Base-by-base conservation (phyloP, 2,113 vertebrate genomes). In the Anseranas semipalmata region DNA sequence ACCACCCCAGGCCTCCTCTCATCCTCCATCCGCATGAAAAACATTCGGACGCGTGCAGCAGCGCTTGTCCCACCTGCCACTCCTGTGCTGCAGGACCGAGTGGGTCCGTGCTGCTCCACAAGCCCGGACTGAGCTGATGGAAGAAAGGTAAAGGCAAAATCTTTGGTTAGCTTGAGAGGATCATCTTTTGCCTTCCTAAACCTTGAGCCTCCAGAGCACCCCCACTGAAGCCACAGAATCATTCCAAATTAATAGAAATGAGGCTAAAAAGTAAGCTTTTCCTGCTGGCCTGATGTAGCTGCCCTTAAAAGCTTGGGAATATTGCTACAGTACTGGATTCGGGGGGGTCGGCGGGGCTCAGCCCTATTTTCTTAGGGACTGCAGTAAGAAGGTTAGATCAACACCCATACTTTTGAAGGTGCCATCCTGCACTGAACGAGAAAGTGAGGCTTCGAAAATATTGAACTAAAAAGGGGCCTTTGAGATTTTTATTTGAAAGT, bases 401-500 rank as follows among this genome's bases (percentile, higher is more conserved):
- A 50, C 84, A 59, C 27, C 4, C 45, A 32, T 6, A 70, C 65
- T 81, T 90, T 33, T 91, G 86, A 87, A 93, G 62, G 84, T 82
- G 41, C 33, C 41, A 37, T 58, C 39, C 17, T 5, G 60, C 15
- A 11, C 66, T 20, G 60, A 90, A 48, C 18, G 84, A 89, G 56
- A 87, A 93, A 75, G 43, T 0, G 2, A 63, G 25, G 41, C 33
- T 96, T 96, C 81, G 82, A 93, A 96, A 89, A 53, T 10, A 9
- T 25, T 62, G 72, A 78, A 74, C 72, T 56, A 46, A 78, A 46
- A 67, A 19, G 30, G 12, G 9, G 11, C 27, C 22, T 94, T 74
- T 85, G 82, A 79, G 73, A 80, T 83, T 82, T 90, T 82, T 74
- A 41, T 92, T 32, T 88, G 70, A 50, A 90, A 94, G 73, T 85